phyloP scores from a whole-genome alignment of 1,140 invertebrate species.

The Rhagoletis pomonella region DNA sequence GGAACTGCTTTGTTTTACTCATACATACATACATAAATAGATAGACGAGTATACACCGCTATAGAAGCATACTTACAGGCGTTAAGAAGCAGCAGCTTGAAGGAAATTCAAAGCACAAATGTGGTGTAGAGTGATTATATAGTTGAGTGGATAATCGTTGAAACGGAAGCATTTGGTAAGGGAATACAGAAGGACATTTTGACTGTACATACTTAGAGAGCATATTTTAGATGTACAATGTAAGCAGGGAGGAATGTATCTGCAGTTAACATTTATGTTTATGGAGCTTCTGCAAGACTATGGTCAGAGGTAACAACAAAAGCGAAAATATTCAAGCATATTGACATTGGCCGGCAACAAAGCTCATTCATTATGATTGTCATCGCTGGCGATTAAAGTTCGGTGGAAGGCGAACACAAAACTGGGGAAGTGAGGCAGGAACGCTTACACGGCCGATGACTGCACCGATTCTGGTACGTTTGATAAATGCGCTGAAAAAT shows the following conservation, averaged over 20 bases:
- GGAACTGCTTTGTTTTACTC: slow-evolving; percentile 18
- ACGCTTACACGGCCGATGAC: not conserved
- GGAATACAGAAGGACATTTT: not conserved
- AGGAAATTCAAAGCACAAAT: slow-evolving; percentile 38
- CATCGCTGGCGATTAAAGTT: not conserved
- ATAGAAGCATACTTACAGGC: not conserved
- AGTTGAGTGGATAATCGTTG: slow-evolving; percentile 23
- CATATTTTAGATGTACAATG: not conserved
- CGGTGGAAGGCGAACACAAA: not conserved
- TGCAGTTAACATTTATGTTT: no score
- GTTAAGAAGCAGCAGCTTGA: not conserved
- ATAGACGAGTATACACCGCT: not conserved
- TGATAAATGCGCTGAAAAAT: slow-evolving; percentile 28
- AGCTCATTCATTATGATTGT: not conserved
- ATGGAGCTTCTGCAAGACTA: no score
- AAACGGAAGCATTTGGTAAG: slow-evolving; percentile 14
- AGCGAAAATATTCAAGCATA: not conserved
- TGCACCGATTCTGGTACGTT: not conserved
- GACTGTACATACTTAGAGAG: not conserved
- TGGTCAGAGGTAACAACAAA: not conserved
- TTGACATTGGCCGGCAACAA: not conserved
- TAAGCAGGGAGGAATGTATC: no score
- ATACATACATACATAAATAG: not conserved
- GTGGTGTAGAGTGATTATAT: slow-evolving; percentile 44
- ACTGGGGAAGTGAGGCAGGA: not conserved